Base-by-base conservation (phyloP, 2,113 vertebrate genomes). In the Irena cyanogastra region DNA sequence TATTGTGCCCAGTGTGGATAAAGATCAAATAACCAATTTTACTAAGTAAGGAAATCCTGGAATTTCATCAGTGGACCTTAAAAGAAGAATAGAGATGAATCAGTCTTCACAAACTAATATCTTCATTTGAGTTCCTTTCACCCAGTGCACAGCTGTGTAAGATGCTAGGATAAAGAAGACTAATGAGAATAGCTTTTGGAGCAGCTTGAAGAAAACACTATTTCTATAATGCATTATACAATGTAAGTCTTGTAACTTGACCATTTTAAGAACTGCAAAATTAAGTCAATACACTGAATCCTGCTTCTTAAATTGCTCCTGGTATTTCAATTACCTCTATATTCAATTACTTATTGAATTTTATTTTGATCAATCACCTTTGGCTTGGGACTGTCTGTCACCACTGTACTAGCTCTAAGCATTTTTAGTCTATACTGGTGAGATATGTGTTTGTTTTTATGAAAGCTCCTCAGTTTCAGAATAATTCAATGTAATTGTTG, bases 261-360 rank as follows among this genome's bases (percentile, higher is more conserved):
- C 14, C 39, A 24, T 78, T 93, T 94, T 59, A 84, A 89, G 24
- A 24, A 50, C 76, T 94, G 69, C 52, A 87, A 89, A 92, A 94
- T 78, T 60, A 65, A 75, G 30, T 81, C 90, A 91, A 64, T 84
- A 64, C 24, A 44, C 13, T 50, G 45, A 88, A 83, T 59, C 22
- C 16, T 72, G 8, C 42, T 35, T 15, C 56, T 81, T 60, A 72
- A 52, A 76, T 45, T 76, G 16, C 78, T 89, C 30, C 64, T 94
- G 72, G 77, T 92, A 86, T 86, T 94, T 89, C 83, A 94, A 82
- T 90, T 92, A 88, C 22, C 16, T 64, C 10, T 83, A 11, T 74
- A 59, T 84, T 89, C 44, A 84, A 49, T 63, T 93, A 37, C 68
- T 35, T 78, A 59, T 26, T 83, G 65, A 53, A 69, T 68, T 78